A percentile compares a stretch with the other conserved stretches of the same genome.
Evolutionary conservation across 2,113 vertebrate species (phyloP).

Genomic region (Sialia sialis): DNA sequence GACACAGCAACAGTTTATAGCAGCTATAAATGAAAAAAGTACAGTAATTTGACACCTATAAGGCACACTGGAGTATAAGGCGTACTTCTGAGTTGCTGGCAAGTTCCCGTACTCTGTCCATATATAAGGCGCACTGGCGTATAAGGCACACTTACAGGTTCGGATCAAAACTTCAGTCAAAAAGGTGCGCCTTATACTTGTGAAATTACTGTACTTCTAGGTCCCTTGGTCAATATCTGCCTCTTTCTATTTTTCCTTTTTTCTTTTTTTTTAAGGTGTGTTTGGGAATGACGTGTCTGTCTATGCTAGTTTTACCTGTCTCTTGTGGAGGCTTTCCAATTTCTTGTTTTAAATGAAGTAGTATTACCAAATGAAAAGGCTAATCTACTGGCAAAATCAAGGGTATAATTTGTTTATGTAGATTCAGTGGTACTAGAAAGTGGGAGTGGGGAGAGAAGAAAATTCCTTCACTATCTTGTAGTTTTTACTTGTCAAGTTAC

Average conservation of each 20-base stretch:
- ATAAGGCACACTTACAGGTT: too few species aligned
- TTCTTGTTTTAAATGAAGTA: background rate
- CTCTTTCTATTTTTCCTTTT: background rate
- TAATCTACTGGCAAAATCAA: background rate
- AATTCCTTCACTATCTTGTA: background rate
- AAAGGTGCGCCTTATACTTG: too few species aligned
- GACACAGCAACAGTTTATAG: background rate
- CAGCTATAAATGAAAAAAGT: background rate
- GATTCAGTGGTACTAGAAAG: background rate
- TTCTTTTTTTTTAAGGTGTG: background rate
- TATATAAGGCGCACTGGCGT: too few species aligned
- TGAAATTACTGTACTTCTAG: background rate
- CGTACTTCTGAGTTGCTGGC: too few species aligned
- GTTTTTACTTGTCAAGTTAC: background rate
- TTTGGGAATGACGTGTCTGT: background rate
- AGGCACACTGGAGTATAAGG: too few species aligned
- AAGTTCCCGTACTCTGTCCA: too few species aligned
- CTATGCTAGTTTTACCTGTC: background rate
- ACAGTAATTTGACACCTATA: too few species aligned
- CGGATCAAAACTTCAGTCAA: too few species aligned
- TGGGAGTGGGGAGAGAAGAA: background rate
- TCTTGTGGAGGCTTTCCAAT: background rate
- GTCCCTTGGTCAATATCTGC: background rate
- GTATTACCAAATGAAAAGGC: background rate
- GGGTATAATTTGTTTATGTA: background rate